Base-by-base conservation (phyloP, 2,888 invertebrate species). In the Hesperia comma region DNA sequence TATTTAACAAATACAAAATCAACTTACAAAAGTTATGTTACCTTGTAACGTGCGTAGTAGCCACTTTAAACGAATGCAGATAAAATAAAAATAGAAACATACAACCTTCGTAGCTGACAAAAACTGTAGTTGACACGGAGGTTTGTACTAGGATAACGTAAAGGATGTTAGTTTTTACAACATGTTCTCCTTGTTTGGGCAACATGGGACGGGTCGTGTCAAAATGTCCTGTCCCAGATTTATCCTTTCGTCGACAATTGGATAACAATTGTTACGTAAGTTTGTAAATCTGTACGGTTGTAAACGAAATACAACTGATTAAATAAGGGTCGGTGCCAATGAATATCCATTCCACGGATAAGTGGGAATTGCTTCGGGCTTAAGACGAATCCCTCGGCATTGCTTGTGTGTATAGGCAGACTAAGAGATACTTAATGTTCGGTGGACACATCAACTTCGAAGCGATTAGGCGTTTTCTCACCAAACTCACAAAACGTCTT, bases 151-250 rank as follows among this genome's bases (percentile, higher is more conserved):
- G 17, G 17, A 46, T 17, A 17, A 51, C 21, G 21, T 51, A 51
- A 51, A 51, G 21, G 21, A 51, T 51, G 51, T 51, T 51, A 21
- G 14, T 51, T 51, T 51, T 51, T 51, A 17, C 15, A 46, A 17
- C 15, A 46, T 15, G 51, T 51, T 19, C 6, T 51, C 51, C 21
- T 21, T 19, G 21, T 21, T 51, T 46, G 12, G 43, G 21, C 51
- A 19, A 21, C 51, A 21, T 19, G 51, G 21, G 51, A 51, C 21
- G 51, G 51, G 21, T 46, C 43, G 43, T 46, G 43, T 46, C 43
- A 46, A 17, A 46, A 46, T 17, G 43, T 46, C 17, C 43, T 17
- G 43, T 46, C 43, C 43, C 43, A 46, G 43, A 46, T 46, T 46
- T 46, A 46, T 46, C 43, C 43, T 10, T 46, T 46, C 17, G 43